Evolutionary conservation across 2,888 invertebrate genomes (phyloP), one percentile per base, ranked within the genome.

Genomic region (Hesperia comma): DNA sequence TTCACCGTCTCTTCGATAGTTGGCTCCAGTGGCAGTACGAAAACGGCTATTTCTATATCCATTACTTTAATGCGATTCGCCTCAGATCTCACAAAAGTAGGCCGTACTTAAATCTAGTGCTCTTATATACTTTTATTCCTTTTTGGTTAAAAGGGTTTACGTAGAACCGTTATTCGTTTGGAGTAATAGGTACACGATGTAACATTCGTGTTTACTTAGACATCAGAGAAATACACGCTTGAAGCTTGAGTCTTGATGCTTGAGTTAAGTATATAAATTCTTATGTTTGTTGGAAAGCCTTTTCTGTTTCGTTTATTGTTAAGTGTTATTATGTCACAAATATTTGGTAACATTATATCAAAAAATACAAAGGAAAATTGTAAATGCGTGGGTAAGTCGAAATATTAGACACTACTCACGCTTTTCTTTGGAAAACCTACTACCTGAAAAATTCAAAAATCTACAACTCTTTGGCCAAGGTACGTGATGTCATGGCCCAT

Each of bases 51-150:
- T 80, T 82, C 79, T 81, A 77, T 78, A 78, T 82, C 83, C 85
- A 85, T 86, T 87, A 85, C 75, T 81, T 80, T 86, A 85, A 85
- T 85, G 83, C 77, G 79, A 84, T 86, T 84, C 78, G 78, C 80
- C 79, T 82, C 78, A 79, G 76, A 79, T 77, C 76, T 76, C 76
- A 75, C 70, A 74, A 71, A 69, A 73, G 71, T 71, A 77, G 72
- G 67, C 67, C 66, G 62, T 67, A 37, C 54, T 67, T 67, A 61
- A 61, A 67, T 67, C 67, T 67, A 67, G 67, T 61, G 55, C 67
- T 67, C 55, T 67, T 67, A 61, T 32, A 53, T n/a, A 54, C 55
- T 67, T 61, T 67, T 61, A 61, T 55, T 58, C 37, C 67, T 55
- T 67, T 67, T 67, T 33, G 60, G 67, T 55, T 67, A 67, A 67